Conservation (phyloP, 2,113 vertebrate genomes). For the Syrmaticus mikado region DNA sequence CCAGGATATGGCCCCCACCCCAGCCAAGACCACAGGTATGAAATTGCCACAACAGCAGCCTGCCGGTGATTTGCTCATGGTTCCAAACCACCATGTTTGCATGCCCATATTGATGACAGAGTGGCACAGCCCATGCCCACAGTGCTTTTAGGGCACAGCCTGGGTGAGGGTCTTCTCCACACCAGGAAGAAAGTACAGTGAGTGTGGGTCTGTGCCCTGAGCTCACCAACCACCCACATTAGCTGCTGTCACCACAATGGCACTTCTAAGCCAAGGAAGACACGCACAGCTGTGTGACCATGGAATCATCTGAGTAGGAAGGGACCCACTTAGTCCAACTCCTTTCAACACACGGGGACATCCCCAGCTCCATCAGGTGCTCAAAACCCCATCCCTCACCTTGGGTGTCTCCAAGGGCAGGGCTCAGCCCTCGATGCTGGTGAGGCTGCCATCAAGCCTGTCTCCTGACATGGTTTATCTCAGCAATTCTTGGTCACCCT, state of each 20-base stretch:
- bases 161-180: neutral
- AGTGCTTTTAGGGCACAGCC: rapidly evolving
- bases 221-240: neutral
- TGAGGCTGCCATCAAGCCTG: neutral
- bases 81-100: too few species aligned
- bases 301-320: too few species aligned
- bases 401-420: too few species aligned
- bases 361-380: too few species aligned
- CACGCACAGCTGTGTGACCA: neutral
- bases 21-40: rapidly evolving
- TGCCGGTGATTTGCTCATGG: neutral
- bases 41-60: rapidly evolving
- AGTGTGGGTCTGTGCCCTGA: neutral
- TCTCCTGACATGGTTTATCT: too few species aligned
- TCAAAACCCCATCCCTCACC: too few species aligned
- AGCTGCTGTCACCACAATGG: neutral
- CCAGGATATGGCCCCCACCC: rapidly evolving
- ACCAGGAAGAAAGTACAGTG: neutral
- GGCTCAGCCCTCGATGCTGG: neutral
- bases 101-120: rapidly evolving
- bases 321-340: too few species aligned
- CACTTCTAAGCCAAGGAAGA: neutral
- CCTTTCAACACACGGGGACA: too few species aligned
- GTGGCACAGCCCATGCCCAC: rapidly evolving
- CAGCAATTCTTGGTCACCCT: neutral